Conservation (phyloP, 1,140 invertebrate genomes). For the Phthorimaea operculella region DNA sequence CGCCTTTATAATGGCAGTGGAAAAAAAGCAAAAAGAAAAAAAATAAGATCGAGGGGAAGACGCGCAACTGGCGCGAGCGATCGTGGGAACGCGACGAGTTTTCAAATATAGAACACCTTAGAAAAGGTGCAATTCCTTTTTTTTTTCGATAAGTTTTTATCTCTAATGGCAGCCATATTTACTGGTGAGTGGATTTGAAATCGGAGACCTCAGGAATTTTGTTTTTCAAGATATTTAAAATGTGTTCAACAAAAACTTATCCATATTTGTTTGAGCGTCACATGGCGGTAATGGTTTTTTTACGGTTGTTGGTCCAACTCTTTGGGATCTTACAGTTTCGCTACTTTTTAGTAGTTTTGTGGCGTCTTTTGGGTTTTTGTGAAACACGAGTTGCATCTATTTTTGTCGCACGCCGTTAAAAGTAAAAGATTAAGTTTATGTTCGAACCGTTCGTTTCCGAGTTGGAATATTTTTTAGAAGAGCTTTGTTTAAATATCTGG, state of each 20-base stretch:
- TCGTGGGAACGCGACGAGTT: conserved; percentile 62
- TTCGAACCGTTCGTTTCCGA: too few species aligned
- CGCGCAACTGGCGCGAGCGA: conserved; percentile 61
- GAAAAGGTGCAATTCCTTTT: conserved; percentile 64
- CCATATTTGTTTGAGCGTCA: conserved; percentile 9
- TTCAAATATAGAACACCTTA: conserved; percentile 61
- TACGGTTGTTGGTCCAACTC: conserved; percentile 1
- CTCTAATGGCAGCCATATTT: conserved; percentile 31
- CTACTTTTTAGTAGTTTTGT: conserved; percentile 2
- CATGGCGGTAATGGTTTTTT: conserved; percentile 5
- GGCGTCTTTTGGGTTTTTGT: not conserved
- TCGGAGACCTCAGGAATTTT: conserved; percentile 27
- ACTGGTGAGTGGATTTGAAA: conserved; percentile 36
- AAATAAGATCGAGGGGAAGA: conserved; percentile 44
- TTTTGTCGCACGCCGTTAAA: too few species aligned
- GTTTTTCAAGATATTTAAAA: conserved; percentile 14
- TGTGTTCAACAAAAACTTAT: conserved; percentile 14
- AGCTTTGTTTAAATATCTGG: too few species aligned
- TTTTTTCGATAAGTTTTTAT: conserved; percentile 48
- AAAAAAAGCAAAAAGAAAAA: conserved; percentile 39
- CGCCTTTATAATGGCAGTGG: conserved; percentile 35
- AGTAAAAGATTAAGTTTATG: too few species aligned
- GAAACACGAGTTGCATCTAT: not conserved
- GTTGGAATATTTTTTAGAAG: too few species aligned
- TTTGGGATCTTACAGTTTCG: conserved; percentile 3